Evolutionary conservation across 2,888 invertebrate species (phyloP), one percentile per base, ranked within the genome.

Genomic region (Agrochola lota): DNA sequence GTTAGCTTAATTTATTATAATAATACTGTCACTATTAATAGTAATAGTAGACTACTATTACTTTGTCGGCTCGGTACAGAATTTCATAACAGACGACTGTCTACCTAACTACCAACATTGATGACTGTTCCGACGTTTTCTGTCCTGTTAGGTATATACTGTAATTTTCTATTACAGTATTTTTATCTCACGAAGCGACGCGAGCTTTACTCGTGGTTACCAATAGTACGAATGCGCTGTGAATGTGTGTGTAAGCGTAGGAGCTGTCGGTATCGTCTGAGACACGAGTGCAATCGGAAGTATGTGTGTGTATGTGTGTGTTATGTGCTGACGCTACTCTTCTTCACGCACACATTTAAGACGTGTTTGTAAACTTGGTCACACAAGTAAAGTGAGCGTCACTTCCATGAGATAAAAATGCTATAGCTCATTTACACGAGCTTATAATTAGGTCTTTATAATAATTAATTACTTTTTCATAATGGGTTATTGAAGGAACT

Each of bases 1-100:
- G 35, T 74, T 77, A 59, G 64, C 26, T 64, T 71, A 74, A 73
- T 73, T 66, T 77, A 84, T 67, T 70, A 78, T 78, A 74, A 83
- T 77, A 71, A 77, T 68, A 52, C 59, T 52, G 64, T 68, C 59
- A 78, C 73, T 73, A 67, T 80, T 78, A 66, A 73, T 46, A 79
- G 57, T 70, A 71, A 78, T 49, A 52, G 71, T 80, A 59, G 59
- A 49, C 64, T 68, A 71, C 63, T 71, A 69, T 77, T 76, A 73
- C 30, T 60, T 60, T 66, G 70, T 63, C 55, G 60, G 66, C 62
- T 70, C 46, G 40, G 35, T 20, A 35, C 63, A 69, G 20, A 23
- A 71, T 82, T 82, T 60, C 80, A 74, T 64, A 82, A 84, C 75
- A 74, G 69, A 40, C 35, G 55, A 77, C 68, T 60, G 46, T 64